Conservation (phyloP, 2,797 vertebrate species). For the Ctenosaura bakeri region DNA sequence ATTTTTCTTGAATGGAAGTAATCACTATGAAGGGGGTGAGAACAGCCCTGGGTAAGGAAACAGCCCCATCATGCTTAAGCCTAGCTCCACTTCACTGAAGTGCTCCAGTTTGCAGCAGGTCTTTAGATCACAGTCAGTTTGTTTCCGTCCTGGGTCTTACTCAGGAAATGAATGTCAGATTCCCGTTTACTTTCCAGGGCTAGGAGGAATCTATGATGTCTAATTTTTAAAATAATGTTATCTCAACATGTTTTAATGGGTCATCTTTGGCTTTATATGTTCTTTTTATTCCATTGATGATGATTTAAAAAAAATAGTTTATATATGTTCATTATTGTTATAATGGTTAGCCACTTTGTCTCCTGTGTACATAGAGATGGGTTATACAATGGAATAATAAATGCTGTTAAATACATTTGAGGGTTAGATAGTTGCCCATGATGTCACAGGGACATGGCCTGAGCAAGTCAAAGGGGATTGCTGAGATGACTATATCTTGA, state of each 20-base stretch:
- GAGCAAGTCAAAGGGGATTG: too few relatives aligned
- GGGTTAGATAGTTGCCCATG: not conserved
- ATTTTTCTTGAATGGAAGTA: not conserved
- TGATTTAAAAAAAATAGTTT: not conserved
- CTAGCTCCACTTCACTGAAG: not conserved
- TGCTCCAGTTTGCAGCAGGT: not conserved
- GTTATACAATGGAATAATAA: constrained; percentile 10
- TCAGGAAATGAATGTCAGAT: not conserved
- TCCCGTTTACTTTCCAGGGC: not conserved
- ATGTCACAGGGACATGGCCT: not conserved
- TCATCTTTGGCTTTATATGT: not conserved
- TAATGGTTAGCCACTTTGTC: not conserved
- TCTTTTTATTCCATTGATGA: not conserved
- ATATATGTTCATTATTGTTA: not conserved
- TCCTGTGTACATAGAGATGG: not conserved
- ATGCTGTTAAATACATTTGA: not conserved
- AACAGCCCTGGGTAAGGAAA: not conserved
- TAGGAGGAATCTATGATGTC: not conserved
- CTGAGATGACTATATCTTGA: too few relatives aligned
- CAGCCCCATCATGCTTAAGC: not conserved
- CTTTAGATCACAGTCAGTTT: not conserved
- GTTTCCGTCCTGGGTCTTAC: not conserved
- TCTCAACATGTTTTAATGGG: not conserved
- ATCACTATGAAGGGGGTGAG: too few relatives aligned
- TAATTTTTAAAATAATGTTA: not conserved